A percentile compares a stretch with the other conserved stretches of the same genome.
Evolutionary conservation across 37 sponge, comb jelly and placozoan genomes (phyloP).

Genomic region (Tethya wilhelma): DNA sequence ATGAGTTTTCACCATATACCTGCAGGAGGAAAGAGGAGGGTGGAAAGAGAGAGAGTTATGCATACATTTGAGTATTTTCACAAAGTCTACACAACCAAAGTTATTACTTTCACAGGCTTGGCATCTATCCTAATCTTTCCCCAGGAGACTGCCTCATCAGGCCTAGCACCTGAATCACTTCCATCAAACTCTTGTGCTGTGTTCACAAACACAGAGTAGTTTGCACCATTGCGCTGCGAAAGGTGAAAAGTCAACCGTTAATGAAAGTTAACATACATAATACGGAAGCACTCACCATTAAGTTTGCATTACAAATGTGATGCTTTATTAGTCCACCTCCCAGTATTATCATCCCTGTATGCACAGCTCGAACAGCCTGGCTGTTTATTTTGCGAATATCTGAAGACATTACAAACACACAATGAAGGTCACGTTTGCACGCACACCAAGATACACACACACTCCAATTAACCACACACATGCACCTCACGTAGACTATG

Average conservation of each 20-base stretch:
- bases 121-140: conserved; percentile 91
- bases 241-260: background rate
- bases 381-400: conserved; percentile 89
- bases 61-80: background rate
- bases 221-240: conserved; percentile 95
- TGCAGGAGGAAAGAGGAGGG: background rate
- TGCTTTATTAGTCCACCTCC: conserved; percentile 98
- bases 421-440: background rate
- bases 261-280: background rate
- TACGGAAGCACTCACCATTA: conserved; percentile 75
- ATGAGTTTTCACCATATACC: conserved; percentile 32
- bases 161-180: conserved; percentile 96
- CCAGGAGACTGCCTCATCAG: conserved; percentile 99
- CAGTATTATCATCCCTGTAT: conserved; percentile 96
- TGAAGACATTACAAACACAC: conserved; percentile 12
- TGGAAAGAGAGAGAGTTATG: background rate
- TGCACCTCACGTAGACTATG: background rate
- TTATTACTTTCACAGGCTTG: conserved; percentile 84
- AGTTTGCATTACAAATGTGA: conserved; percentile 98
- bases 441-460: background rate
- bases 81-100: background rate
- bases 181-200: conserved; percentile 99
- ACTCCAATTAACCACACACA: background rate
- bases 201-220: conserved; percentile 96
- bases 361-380: conserved; percentile 78